Base-by-base conservation (phyloP, 2,113 vertebrate species). In the Hemicordylus capensis region DNA sequence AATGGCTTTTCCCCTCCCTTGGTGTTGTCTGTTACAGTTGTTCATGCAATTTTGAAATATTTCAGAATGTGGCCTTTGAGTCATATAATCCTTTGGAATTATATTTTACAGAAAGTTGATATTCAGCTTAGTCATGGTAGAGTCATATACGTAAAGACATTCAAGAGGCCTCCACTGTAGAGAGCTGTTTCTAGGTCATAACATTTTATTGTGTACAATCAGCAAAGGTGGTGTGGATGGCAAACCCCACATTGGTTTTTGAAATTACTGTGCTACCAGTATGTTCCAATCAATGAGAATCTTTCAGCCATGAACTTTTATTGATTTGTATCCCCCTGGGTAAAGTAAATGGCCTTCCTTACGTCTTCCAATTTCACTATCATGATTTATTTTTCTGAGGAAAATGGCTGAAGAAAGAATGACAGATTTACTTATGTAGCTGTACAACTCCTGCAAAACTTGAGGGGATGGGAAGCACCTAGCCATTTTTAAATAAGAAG, bases 271-370 rank as follows among this genome's bases (percentile, higher is more conserved):
- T 88, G 90, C 95, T 96, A 94, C 95, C 91, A 95, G 89, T 97
- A 95, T 95, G 97, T 98, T 98, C 96, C 96, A 98, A 98, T 98
- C 98, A 97, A 96, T 96, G 95, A 95, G 96, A 97, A 96, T 91
- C 95, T 96, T 91, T 97, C 96, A 97, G 95, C 96, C 95, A 94
- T 97, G 96, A 97, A 97, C 95, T 95, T 94, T 92, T 97, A 97
- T 97, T 97, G 97, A 98, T 97, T 97, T 93, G 89, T 96, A 88
- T 95, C 94, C 93, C 91, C 85, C 70, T 74, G 90, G 85, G 89
- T 85, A 91, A 90, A 87, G 92, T 93, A 93, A 95, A 94, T 90
- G 86, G 92, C 91, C 87, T 95, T 95, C 80, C 89, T 93, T 94
- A 94, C 91, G 91, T 95, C 93, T 94, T 95, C 84, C 90, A 92